phyloP scores from a whole-genome alignment of 2,888 invertebrate genomes.

The Drosophila mulleri region DNA sequence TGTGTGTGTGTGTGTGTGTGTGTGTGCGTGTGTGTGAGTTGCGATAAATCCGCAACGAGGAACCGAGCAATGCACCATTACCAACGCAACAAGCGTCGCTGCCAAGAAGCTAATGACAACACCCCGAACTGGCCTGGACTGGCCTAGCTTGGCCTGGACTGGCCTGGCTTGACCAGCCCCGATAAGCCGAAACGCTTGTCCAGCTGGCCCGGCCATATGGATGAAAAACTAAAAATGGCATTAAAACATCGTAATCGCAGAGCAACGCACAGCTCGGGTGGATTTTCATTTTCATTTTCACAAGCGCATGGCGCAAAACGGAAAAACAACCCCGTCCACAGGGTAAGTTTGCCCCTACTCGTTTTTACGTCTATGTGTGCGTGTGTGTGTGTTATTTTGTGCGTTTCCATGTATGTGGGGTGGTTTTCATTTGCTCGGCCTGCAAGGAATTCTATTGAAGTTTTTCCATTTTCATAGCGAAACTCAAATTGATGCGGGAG shows the following conservation, averaged over 20 bases:
- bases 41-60: constrained; percentile 46
- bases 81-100: constrained; percentile 45
- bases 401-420: constrained; percentile 48
- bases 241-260: constrained; percentile 73
- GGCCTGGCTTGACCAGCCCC: constrained; percentile 19
- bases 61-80: constrained; percentile 30
- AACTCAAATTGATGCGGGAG: constrained; percentile 33
- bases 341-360: constrained; percentile 41
- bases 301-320: constrained; percentile 52
- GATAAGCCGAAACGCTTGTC: constrained; percentile 58
- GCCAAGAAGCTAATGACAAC: constrained; percentile 48
- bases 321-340: constrained; percentile 76
- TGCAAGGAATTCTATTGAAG: constrained; percentile 42
- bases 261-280: constrained; percentile 60
- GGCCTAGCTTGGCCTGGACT: constrained; percentile 2
- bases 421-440: constrained; percentile 51
- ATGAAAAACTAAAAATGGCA: constrained; percentile 74
- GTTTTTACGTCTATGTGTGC: neutral
- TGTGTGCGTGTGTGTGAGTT: constrained; percentile 14
- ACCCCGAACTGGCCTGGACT: constrained; percentile 14
- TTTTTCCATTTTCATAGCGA: constrained; percentile 46
- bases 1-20: neutral
- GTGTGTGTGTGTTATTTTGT: constrained; percentile 20
- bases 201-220: constrained; percentile 66
- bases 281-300: constrained; percentile 69